Evolutionary conservation across 2,888 invertebrate genomes (phyloP).

Genomic region (Acanthococcus lagerstroemiae): DNA sequence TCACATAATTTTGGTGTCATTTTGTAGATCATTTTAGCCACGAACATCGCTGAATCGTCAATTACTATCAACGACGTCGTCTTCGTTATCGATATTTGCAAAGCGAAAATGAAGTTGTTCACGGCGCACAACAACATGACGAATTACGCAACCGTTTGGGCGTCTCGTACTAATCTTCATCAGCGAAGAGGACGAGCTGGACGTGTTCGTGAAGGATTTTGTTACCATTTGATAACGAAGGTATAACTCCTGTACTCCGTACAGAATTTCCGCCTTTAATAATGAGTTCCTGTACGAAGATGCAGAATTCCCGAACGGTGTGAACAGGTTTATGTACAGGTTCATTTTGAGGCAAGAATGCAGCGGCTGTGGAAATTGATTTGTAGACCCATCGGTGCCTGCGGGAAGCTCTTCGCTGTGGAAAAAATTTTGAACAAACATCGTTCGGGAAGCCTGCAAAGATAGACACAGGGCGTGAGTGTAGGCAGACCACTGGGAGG

Average conservation of each 20-base stretch:
- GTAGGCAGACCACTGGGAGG: too few species aligned
- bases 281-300: too few species aligned
- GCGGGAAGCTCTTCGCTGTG: too few species aligned
- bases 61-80: conserved; percentile 98
- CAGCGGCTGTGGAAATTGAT: not conserved
- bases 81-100: conserved; percentile 93
- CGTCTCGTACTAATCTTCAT: conserved; percentile 85
- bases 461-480: too few species aligned
- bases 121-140: conserved; percentile 99
- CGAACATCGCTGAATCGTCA: conserved; percentile 97
- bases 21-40: conserved; percentile 78
- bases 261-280: too few species aligned
- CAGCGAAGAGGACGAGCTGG: conserved; percentile 93
- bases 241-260: too few species aligned
- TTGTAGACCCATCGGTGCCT: too few species aligned
- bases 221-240: conserved; percentile 80
- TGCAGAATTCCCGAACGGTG: too few species aligned
- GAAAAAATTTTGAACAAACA: too few species aligned
- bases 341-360: too few species aligned
- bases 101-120: conserved; percentile 94
- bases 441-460: too few species aligned
- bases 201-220: conserved; percentile 83
- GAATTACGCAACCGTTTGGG: conserved; percentile 94
- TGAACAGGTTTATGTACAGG: too few species aligned
- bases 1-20: not conserved